Base-by-base conservation (phyloP, 2,888 invertebrate genomes). In the Sinohyriopsis cumingii region DNA sequence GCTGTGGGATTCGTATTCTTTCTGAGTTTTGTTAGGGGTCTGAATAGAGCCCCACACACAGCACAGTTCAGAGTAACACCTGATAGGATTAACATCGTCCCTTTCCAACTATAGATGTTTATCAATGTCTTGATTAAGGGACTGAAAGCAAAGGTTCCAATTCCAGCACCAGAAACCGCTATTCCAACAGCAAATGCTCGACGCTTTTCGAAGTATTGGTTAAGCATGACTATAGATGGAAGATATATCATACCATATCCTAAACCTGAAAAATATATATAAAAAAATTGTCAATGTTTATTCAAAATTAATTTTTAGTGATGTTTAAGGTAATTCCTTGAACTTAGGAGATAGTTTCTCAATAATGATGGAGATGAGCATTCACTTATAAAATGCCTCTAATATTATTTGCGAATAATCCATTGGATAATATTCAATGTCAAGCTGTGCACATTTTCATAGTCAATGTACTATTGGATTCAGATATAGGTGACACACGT, bases 181-280 rank as follows among this genome's bases (percentile, higher is more conserved):
- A 74, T 66, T 1, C 74, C 74, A 9, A 74, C 28, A 9, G 74
- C 74, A 20, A 68, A 55, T n/a, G 71, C 69, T 61, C 74, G 74
- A 19, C 65, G 65, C 24, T 45, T 66, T 54, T 57, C 25, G 53
- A 74, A 74, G 55, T 74, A 74, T 33, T 56, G 61, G 6, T 71
- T 69, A 6, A 74, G 55, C 1, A 65, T 53, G 6, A 74, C 74
- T 12, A 66, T 60, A 7, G 71, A 68, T 15, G 74, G 25, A 33
- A 74, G 25, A 65, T 64, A 74, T 45, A 70, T 54, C 12, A 74
- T n/a, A 7, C 74, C 74, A 55, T 60, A 71, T 22, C 74, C 74
- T 24, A 74, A 69, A 3, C 74, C 74, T 74, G 65, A 59, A 68
- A 66, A 12, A 68, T 53, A 57, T 60, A 54, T 53, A 20, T 53